These are phyloP conservation scores for Pseudomugil gertrudae DNA, from an alignment of 2,797 vertebrate species.

Conservation along the genomic window DNA sequence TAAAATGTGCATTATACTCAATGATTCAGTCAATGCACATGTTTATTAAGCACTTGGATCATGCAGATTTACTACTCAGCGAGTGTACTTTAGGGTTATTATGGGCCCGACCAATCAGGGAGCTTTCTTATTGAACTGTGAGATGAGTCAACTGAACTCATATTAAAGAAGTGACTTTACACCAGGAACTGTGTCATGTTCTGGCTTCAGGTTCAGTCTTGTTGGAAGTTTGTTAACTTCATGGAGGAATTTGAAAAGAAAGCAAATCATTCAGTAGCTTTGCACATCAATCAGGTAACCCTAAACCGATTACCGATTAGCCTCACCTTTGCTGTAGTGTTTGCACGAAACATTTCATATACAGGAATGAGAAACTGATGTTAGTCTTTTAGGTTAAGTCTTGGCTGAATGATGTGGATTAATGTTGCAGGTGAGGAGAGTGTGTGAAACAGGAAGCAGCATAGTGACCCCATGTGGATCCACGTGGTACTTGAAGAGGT, in stretches of 20 bases:
- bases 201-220: slow-evolving; percentile 31
- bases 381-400: neutral
- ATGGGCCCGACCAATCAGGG: slow-evolving; percentile 43
- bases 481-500: neutral
- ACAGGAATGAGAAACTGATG: neutral
- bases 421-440: neutral
- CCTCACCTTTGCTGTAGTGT: neutral
- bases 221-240: slow-evolving; percentile 24
- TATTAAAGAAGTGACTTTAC: slow-evolving; percentile 27
- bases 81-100: slow-evolving; percentile 22
- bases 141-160: slow-evolving; percentile 55
- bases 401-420: neutral
- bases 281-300: neutral
- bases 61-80: slow-evolving; percentile 35
- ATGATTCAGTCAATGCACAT: slow-evolving; percentile 64
- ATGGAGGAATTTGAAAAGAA: slow-evolving; percentile 27
- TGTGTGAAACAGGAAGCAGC: slow-evolving; percentile 25
- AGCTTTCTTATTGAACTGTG: slow-evolving; percentile 53
- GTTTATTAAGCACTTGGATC: slow-evolving; percentile 50
- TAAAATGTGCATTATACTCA: slow-evolving; percentile 79
- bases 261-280: slow-evolving; percentile 20
- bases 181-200: slow-evolving; percentile 16
- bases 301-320: neutral
- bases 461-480: slow-evolving; percentile 61
- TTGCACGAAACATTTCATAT: neutral